These are phyloP conservation scores for Aplocera efformata DNA, from an alignment of 2,888 invertebrate species.

Conservation along the genomic window DNA sequence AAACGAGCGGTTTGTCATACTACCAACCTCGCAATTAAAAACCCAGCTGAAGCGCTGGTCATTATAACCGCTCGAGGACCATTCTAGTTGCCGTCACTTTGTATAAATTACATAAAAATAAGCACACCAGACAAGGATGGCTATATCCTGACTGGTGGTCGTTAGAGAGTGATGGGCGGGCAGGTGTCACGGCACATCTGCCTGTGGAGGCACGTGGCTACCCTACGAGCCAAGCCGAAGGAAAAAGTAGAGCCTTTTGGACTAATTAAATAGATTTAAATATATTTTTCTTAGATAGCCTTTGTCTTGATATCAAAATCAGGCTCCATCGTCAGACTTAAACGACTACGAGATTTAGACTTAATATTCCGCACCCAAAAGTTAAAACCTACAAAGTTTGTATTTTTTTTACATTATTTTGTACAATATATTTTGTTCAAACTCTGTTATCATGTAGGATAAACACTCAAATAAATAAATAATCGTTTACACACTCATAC, in stretches of 20 bases:
- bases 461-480: too few species aligned
- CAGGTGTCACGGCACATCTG: slow-evolving; percentile 79
- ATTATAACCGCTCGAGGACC: slow-evolving; percentile 72
- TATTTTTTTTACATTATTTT: too few species aligned
- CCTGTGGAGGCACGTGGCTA: slow-evolving; percentile 72
- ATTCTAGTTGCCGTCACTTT: slow-evolving; percentile 77
- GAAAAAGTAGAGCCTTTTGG: slow-evolving; percentile 60
- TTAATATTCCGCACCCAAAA: too few species aligned
- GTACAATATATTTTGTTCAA: too few species aligned
- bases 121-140: slow-evolving; percentile 65
- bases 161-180: slow-evolving; percentile 68
- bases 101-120: slow-evolving; percentile 80
- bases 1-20: slow-evolving; percentile 9
- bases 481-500: too few species aligned
- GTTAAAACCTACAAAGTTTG: too few species aligned
- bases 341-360: too few species aligned
- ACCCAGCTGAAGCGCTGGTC: slow-evolving; percentile 54
- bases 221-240: slow-evolving; percentile 60
- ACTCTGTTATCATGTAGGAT: too few species aligned
- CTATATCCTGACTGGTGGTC: slow-evolving; percentile 42
- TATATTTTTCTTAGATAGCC: slow-evolving; percentile 14
- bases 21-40: slow-evolving; percentile 48
- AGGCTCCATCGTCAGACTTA: not conserved
- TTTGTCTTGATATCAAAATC: slow-evolving; percentile 3
- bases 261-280: slow-evolving; percentile 41